These are phyloP conservation scores for Cardiocondyla obscurior DNA, from an alignment of 1,140 invertebrate species.

Conservation along the genomic window DNA sequence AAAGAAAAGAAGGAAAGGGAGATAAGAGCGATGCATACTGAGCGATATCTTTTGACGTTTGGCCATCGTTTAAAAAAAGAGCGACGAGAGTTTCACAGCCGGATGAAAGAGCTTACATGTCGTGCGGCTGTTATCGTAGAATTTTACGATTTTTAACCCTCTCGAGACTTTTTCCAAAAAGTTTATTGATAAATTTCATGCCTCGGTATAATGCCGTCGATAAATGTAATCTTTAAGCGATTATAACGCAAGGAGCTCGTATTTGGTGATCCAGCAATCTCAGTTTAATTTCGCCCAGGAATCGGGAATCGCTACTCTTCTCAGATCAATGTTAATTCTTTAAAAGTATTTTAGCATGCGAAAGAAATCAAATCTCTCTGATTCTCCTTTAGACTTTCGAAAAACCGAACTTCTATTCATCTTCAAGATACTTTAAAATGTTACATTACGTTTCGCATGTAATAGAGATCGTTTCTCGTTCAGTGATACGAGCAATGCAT, in stretches of 20 bases:
- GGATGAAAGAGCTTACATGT: background rate
- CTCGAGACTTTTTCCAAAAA: background rate
- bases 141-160: background rate
- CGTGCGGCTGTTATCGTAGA: background rate
- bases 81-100: background rate
- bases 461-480: slow-evolving; percentile 1
- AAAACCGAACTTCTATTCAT: too few species aligned
- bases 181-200: background rate
- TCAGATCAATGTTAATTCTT: too few species aligned
- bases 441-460: background rate
- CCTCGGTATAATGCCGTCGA: too few species aligned
- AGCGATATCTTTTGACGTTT: slow-evolving; percentile 14
- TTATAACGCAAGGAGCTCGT: too few species aligned
- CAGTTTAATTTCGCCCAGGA: too few species aligned
- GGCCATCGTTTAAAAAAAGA: background rate
- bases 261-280: too few species aligned
- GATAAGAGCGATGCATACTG: background rate
- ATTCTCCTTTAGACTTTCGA: too few species aligned
- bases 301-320: too few species aligned
- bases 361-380: too few species aligned
- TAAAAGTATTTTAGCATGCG: too few species aligned
- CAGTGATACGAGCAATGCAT: slow-evolving; percentile 19
- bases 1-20: background rate
- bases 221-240: too few species aligned
- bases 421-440: background rate